Conservation (phyloP, 2,113 vertebrate genomes). For the Callorhinus ursinus region DNA sequence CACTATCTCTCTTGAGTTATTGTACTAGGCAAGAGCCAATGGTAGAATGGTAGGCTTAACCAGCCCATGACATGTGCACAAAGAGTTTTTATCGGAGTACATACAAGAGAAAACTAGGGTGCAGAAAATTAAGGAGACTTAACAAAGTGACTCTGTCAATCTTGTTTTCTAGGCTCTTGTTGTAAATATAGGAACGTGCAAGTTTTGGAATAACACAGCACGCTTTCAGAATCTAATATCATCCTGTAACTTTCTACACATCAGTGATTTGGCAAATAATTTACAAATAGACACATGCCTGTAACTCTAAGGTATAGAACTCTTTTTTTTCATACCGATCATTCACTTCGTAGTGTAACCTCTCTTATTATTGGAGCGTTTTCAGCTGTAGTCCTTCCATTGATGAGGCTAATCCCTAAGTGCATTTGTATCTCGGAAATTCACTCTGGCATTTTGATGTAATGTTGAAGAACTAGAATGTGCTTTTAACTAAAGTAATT, state of each 20-base stretch:
- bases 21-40: neutral
- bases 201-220: neutral
- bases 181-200: neutral
- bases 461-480: conserved; percentile 10
- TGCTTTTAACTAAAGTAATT: neutral
- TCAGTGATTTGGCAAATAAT: neutral
- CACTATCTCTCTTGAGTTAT: neutral
- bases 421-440: neutral
- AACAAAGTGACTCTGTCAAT: neutral
- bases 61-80: neutral
- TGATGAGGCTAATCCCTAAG: neutral
- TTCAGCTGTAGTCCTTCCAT: neutral
- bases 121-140: neutral
- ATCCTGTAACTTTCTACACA: conserved; percentile 1
- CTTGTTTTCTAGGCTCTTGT: neutral
- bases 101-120: neutral
- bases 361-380: neutral
- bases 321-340: neutral
- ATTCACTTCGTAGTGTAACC: neutral
- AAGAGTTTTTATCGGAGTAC: neutral
- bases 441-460: neutral
- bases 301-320: neutral
- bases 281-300: neutral
- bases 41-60: neutral
- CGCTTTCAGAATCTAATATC: neutral